Conservation (phyloP, 2,797 vertebrate species). For the Holocentrus rufus region DNA sequence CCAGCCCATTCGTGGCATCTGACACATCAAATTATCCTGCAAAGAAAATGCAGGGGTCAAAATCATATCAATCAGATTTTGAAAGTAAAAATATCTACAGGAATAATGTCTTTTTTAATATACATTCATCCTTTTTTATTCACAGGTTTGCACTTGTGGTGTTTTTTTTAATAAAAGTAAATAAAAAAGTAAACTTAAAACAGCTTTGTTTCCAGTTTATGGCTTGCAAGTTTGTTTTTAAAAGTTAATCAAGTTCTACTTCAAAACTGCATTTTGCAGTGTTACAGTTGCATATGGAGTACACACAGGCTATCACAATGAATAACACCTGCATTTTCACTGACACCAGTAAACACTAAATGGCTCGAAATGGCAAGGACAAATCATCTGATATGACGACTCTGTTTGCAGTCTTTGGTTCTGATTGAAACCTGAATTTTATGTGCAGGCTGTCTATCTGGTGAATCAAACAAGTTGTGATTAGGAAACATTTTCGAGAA, state of each 20-base stretch:
- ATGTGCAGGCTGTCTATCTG: neutral
- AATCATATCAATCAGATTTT: slow-evolving; percentile 43
- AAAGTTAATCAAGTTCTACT: slow-evolving; percentile 45
- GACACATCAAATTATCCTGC: slow-evolving; percentile 51
- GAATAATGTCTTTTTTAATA: slow-evolving; percentile 57
- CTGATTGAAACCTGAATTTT: slow-evolving; percentile 22
- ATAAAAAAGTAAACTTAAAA: slow-evolving; percentile 45
- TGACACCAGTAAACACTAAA: slow-evolving; percentile 33
- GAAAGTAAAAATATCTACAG: slow-evolving; percentile 61
- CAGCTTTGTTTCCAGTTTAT: slow-evolving; percentile 59
- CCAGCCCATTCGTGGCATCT: slow-evolving; percentile 29
- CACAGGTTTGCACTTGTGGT: slow-evolving; percentile 84
- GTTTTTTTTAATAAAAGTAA: slow-evolving; percentile 56
- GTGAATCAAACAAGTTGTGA: neutral
- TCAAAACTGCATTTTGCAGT: slow-evolving; percentile 45
- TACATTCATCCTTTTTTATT: slow-evolving; percentile 65
- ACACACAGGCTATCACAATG: slow-evolving; percentile 32
- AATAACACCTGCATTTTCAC: slow-evolving; percentile 50
- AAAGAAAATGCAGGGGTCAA: slow-evolving; percentile 59
- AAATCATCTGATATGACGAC: slow-evolving; percentile 34
- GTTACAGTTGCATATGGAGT: slow-evolving; percentile 48
- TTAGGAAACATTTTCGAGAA: slow-evolving; percentile 20
- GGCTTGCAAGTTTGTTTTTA: slow-evolving; percentile 48
- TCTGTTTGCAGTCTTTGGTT: slow-evolving; percentile 59
- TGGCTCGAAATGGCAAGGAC: slow-evolving; percentile 31